Conservation (phyloP, 1,140 invertebrate genomes). For the Telenomus remus region DNA sequence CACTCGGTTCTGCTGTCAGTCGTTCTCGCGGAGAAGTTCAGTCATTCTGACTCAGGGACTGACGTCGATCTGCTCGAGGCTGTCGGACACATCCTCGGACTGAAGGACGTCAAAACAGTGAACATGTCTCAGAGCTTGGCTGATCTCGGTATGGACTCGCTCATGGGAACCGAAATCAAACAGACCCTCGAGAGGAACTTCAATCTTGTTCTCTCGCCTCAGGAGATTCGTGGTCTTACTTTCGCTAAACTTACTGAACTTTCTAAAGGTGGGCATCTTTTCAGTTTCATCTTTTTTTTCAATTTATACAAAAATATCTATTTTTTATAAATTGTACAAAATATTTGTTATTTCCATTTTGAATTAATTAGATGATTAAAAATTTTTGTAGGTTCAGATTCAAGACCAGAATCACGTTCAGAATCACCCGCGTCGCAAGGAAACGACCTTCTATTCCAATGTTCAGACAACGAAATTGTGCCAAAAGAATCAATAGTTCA, state of each 20-base stretch:
- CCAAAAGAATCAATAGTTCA: slow-evolving; percentile 80
- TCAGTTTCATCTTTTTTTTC: neutral
- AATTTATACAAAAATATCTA: no score
- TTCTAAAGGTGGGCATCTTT: slow-evolving; percentile 65
- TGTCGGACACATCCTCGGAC: slow-evolving; percentile 90
- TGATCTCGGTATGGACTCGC: slow-evolving; percentile 96
- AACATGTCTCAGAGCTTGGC: slow-evolving; percentile 84
- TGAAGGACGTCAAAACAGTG: slow-evolving; percentile 88
- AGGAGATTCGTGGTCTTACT: slow-evolving; percentile 90
- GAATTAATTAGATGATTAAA: no score
- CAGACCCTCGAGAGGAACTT: slow-evolving; percentile 95
- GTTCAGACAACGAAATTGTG: slow-evolving; percentile 74
- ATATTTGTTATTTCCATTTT: no score
- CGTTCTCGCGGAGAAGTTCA: slow-evolving; percentile 86
- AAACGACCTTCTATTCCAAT: slow-evolving; percentile 63
- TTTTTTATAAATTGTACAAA: no score
- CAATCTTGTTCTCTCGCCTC: slow-evolving; percentile 90
- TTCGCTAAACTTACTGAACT: slow-evolving; percentile 84
- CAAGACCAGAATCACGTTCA: neutral
- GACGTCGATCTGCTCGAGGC: slow-evolving; percentile 81
- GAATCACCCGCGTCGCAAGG: neutral
- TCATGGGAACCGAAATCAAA: slow-evolving; percentile 99
- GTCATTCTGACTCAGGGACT: slow-evolving; percentile 72
- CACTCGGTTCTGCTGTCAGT: slow-evolving; percentile 90
- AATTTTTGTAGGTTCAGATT: no score